These are phyloP conservation scores for Drosophila leontia DNA, from an alignment of 1,140 invertebrate genomes.

Conservation along the genomic window DNA sequence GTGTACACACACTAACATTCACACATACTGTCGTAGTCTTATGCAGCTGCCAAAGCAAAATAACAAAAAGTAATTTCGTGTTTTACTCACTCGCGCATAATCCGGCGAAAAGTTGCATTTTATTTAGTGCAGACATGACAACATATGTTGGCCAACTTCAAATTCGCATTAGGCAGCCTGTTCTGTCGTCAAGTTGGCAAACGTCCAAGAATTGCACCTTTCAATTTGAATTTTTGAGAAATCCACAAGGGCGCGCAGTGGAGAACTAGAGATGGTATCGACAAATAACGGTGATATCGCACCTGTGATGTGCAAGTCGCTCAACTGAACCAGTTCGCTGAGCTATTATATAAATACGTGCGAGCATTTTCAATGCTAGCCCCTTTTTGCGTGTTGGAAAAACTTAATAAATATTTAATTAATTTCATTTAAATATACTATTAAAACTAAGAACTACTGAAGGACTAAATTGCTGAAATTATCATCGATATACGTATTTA, in stretches of 20 bases:
- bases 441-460: too few relatives aligned
- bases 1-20: slow-evolving; percentile 9
- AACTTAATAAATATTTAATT: too few relatives aligned
- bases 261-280: background rate
- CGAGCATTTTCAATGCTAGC: too few relatives aligned
- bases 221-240: background rate
- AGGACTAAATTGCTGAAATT: too few relatives aligned
- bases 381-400: too few relatives aligned
- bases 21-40: background rate
- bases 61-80: slow-evolving; percentile 37
- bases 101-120: slow-evolving; percentile 69
- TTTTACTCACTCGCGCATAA: slow-evolving; percentile 54
- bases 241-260: background rate
- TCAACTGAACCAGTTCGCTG: background rate
- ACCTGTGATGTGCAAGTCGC: background rate
- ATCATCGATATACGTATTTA: too few relatives aligned
- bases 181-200: background rate
- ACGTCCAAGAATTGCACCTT: slow-evolving; percentile 6
- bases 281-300: background rate
- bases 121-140: slow-evolving; percentile 60
- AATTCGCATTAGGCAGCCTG: slow-evolving; percentile 60
- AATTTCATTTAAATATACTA: too few relatives aligned
- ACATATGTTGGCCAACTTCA: slow-evolving; percentile 61
- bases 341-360: background rate
- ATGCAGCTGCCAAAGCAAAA: slow-evolving; percentile 31